Evolutionary conservation across 1,140 invertebrate genomes (phyloP).

Genomic region (Rhopalosiphum maidis): DNA sequence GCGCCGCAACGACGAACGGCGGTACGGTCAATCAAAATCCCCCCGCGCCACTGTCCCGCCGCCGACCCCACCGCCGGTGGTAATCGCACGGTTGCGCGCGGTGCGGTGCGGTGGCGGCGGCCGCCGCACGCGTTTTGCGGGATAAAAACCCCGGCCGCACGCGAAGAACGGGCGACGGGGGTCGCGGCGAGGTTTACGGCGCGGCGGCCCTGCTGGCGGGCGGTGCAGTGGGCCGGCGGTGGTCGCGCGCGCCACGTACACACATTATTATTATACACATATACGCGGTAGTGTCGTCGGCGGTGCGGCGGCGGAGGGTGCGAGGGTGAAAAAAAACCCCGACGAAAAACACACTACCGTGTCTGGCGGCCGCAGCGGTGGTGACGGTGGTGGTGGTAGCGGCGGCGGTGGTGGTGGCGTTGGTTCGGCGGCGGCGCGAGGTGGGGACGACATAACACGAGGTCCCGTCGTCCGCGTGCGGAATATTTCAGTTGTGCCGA

Average conservation of each 20-base stretch:
- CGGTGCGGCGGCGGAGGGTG: background rate
- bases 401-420: background rate
- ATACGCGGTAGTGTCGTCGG: background rate
- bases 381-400: background rate
- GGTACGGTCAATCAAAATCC: constrained; percentile 53
- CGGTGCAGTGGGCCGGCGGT: constrained; percentile 1
- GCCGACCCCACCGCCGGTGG: background rate
- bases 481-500: constrained; percentile 57
- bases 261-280: background rate
- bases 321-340: background rate
- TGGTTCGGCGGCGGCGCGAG: background rate
- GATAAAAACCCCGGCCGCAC: constrained; percentile 53
- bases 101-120: background rate
- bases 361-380: constrained; percentile 39
- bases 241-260: background rate
- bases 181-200: background rate
- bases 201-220: background rate
- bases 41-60: background rate
- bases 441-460: constrained; percentile 39
- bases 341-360: constrained; percentile 43
- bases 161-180: background rate
- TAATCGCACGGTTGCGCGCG: background rate
- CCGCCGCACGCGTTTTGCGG: constrained; percentile 49
- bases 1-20: background rate
- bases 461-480: constrained; percentile 46